These are phyloP conservation scores for Patiria pectinifera DNA, from an alignment of 53 echinoderm and acorn worm species.

Conservation along the genomic window DNA sequence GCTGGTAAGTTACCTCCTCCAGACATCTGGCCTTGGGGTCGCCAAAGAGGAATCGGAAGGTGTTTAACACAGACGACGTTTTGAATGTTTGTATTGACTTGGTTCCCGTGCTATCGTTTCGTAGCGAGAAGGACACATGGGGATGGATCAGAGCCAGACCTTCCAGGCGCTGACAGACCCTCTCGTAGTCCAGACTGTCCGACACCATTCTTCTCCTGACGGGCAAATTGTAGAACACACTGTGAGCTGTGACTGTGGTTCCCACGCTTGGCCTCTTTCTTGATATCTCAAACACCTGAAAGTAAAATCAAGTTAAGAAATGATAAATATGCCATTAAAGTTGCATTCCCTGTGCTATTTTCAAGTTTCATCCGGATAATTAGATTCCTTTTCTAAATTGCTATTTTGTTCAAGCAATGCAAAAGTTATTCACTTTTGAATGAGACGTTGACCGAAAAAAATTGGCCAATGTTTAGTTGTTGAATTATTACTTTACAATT, in stretches of 20 bases:
- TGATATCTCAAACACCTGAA: constrained; percentile 64
- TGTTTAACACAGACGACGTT: constrained; percentile 63
- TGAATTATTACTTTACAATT: no score
- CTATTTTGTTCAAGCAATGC: not conserved
- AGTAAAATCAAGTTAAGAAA: not conserved
- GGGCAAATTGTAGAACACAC: constrained; percentile 87
- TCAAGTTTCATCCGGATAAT: no score
- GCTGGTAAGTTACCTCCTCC: constrained; percentile 66
- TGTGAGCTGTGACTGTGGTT: constrained; percentile 90
- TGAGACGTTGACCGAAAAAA: no score
- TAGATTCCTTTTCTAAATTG: no score
- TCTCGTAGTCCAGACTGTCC: constrained; percentile 74
- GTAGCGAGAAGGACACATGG: constrained; percentile 82
- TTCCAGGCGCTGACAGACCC: constrained; percentile 72
- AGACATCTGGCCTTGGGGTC: constrained; percentile 63
- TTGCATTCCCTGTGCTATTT: no score
- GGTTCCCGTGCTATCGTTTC: constrained; percentile 84
- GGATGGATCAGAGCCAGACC: constrained; percentile 90
- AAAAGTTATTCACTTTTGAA: not conserved
- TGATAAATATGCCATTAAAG: not conserved
- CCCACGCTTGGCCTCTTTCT: constrained; percentile 80
- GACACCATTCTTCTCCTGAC: constrained; percentile 80
- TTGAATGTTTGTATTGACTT: constrained; percentile 85
- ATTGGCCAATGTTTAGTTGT: no score
- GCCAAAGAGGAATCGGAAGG: constrained; percentile 90